Evolutionary conservation across 37 sponge, comb jelly and placozoan genomes (phyloP).

Genomic region (Agelas oroides): DNA sequence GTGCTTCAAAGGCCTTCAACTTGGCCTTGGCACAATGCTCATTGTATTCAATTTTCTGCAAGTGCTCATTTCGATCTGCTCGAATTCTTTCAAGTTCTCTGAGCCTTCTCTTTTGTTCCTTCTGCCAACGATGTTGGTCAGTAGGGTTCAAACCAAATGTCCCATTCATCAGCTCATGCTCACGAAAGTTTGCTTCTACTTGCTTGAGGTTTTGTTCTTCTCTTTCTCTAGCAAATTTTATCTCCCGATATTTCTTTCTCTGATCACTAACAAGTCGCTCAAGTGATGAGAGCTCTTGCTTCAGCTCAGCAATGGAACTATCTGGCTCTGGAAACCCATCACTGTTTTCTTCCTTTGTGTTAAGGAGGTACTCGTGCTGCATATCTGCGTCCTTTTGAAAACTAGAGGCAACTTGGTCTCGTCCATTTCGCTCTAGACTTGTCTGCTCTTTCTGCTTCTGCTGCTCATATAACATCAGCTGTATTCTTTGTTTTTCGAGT

Average conservation of each 20-base stretch:
- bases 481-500: slow-evolving; percentile 37
- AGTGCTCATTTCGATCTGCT: slow-evolving; percentile 1
- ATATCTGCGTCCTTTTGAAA: background rate
- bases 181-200: slow-evolving; percentile 12
- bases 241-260: slow-evolving; percentile 38
- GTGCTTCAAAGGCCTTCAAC: slow-evolving; percentile 40
- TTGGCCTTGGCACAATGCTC: slow-evolving; percentile 34
- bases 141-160: background rate
- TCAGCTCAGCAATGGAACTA: background rate
- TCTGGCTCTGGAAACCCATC: background rate
- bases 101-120: slow-evolving; percentile 29
- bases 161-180: slow-evolving; percentile 3
- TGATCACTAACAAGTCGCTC: slow-evolving; percentile 37
- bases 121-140: slow-evolving; percentile 32
- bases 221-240: slow-evolving; percentile 35
- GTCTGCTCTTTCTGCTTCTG: slow-evolving; percentile 23
- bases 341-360: background rate
- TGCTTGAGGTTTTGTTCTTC: slow-evolving; percentile 42
- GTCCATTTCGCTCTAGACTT: background rate
- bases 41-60: slow-evolving; percentile 37
- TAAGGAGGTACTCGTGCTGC: background rate
- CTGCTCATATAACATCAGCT: slow-evolving; percentile 46
- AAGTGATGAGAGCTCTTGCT: slow-evolving; percentile 32
- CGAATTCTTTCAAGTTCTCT: slow-evolving; percentile 44
- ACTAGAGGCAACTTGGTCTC: too few relatives aligned